Percentiles rank a stretch among this genome's conserved stretches.
Conservation (phyloP, 2,888 invertebrate species). For the Gandaritis pyraliata region DNA sequence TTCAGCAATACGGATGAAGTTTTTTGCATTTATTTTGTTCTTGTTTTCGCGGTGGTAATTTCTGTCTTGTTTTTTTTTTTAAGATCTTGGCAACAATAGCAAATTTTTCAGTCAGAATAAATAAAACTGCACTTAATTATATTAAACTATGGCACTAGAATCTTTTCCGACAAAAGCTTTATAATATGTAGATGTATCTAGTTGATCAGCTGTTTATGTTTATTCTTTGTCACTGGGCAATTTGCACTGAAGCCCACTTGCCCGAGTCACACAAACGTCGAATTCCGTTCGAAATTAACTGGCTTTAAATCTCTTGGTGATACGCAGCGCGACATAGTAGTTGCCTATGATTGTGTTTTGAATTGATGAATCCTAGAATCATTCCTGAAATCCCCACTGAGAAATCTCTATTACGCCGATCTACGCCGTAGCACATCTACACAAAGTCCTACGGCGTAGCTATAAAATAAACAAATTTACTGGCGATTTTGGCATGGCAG, state of each 20-base stretch:
- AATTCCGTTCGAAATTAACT: slow-evolving; percentile 25
- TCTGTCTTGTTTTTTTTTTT: too few relatives aligned
- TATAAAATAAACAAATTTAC: too few relatives aligned
- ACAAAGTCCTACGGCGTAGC: slow-evolving; percentile 1
- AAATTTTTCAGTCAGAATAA: too few relatives aligned
- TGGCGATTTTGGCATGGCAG: too few relatives aligned
- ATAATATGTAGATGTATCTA: background rate
- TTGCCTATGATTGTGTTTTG: slow-evolving; percentile 15
- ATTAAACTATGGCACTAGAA: too few relatives aligned
- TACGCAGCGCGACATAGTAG: slow-evolving; percentile 14
- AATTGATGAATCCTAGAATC: background rate
- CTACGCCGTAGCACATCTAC: slow-evolving; percentile 3
- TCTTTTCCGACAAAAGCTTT: too few relatives aligned
- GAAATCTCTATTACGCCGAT: background rate
- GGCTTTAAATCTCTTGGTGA: slow-evolving; percentile 28
- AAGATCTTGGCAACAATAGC: too few relatives aligned
- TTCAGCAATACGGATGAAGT: too few relatives aligned
- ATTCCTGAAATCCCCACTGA: too few relatives aligned
- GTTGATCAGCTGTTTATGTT: slow-evolving; percentile 1
- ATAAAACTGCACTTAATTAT: too few relatives aligned
- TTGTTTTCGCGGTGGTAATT: too few relatives aligned
- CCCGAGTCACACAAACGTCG: slow-evolving; percentile 20
- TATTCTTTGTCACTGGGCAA: slow-evolving; percentile 15
- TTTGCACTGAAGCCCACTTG: slow-evolving; percentile 25
- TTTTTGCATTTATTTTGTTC: too few relatives aligned